Evolutionary conservation across 2,888 invertebrate genomes (phyloP).

Genomic region (Automeris io): DNA sequence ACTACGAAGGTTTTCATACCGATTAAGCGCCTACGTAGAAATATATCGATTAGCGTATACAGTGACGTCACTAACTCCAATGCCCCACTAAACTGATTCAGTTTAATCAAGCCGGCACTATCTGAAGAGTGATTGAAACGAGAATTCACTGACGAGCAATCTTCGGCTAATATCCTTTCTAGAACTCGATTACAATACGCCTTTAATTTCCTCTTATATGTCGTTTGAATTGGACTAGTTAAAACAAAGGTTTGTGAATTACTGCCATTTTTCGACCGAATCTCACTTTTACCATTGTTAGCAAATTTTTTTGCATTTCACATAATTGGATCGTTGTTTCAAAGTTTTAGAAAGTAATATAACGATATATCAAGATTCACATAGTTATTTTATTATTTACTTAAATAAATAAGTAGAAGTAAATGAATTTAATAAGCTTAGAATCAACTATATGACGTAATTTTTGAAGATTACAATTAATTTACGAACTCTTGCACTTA

Average conservation of each 20-base stretch:
- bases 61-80: conserved; percentile 19
- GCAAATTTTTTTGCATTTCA: too few relatives aligned
- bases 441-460: too few relatives aligned
- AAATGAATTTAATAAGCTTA: too few relatives aligned
- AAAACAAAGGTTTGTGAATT: neutral
- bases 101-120: conserved; percentile 68
- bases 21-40: neutral
- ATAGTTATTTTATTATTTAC: too few relatives aligned
- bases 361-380: too few relatives aligned
- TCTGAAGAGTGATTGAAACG: conserved; percentile 57
- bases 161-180: conserved; percentile 72
- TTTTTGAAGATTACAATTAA: too few relatives aligned
- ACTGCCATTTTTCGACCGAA: neutral
- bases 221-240: conserved; percentile 10
- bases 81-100: conserved; percentile 70
- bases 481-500: too few relatives aligned
- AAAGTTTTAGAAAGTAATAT: too few relatives aligned
- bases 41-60: conserved; percentile 8
- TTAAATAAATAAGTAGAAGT: too few relatives aligned
- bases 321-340: too few relatives aligned
- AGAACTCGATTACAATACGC: conserved; percentile 67
- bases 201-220: conserved; percentile 62
- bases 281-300: too few relatives aligned
- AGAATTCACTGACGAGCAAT: conserved; percentile 70
- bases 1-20: too few relatives aligned